Evolutionary conservation across 2,888 invertebrate genomes (phyloP).

Genomic region (Melanotus villosus): DNA sequence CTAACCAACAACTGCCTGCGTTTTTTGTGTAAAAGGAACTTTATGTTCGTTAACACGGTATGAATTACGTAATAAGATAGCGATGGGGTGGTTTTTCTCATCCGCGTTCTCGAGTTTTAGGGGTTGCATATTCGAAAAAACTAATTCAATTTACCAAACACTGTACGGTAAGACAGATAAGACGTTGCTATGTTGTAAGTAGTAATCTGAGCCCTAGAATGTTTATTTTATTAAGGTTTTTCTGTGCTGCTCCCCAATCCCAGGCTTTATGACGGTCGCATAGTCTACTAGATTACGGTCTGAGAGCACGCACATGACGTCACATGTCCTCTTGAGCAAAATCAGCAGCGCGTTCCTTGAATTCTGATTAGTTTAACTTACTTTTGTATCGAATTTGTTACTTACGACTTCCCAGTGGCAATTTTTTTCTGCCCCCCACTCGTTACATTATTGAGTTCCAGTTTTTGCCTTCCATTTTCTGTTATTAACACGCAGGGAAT

Average conservation of each 20-base stretch:
- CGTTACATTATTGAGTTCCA: not conserved
- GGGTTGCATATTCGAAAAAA: conserved; percentile 36
- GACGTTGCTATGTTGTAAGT: conserved; percentile 44
- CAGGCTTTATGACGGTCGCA: conserved; percentile 51
- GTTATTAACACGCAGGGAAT: conserved; percentile 8
- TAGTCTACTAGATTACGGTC: conserved; percentile 50
- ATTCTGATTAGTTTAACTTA: conserved; percentile 44
- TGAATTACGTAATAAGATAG: conserved; percentile 17
- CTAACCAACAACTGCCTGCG: not conserved
- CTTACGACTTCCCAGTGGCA: conserved; percentile 4
- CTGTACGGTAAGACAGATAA: conserved; percentile 43
- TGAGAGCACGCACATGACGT: conserved; percentile 51
- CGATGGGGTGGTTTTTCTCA: conserved; percentile 12
- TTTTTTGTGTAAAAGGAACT: conserved; percentile 9
- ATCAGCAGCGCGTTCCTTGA: conserved; percentile 47
- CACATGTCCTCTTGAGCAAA: conserved; percentile 51
- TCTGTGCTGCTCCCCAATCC: conserved; percentile 44
- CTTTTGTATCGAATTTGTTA: conserved; percentile 34
- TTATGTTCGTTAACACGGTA: conserved; percentile 18
- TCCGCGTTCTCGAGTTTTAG: conserved; percentile 7
- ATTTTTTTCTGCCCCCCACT: conserved; percentile 8
- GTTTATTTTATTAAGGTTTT: conserved; percentile 50
- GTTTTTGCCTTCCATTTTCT: not conserved
- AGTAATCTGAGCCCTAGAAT: conserved; percentile 46
- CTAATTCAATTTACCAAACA: conserved; percentile 44